A percentile compares a stretch with the other conserved stretches of the same genome.
phyloP scores from a whole-genome alignment of 2,888 invertebrate species.

The Alsophila aescularia region DNA sequence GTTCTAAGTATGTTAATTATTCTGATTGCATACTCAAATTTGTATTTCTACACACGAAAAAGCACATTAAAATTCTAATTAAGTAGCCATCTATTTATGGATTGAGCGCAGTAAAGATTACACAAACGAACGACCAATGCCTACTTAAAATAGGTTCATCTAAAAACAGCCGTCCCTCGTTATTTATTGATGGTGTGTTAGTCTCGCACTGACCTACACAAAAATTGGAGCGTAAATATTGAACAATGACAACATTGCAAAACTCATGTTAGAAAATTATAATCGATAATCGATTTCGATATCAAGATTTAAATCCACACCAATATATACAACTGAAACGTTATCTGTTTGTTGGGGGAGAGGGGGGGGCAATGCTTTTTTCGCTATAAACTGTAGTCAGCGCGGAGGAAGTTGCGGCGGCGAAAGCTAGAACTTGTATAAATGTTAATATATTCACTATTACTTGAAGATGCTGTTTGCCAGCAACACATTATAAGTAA shows the following conservation, averaged over 20 bases:
- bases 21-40: background rate
- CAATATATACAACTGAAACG: too few relatives aligned
- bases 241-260: constrained; percentile 1
- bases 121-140: constrained; percentile 22
- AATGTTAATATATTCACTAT: background rate
- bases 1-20: constrained; percentile 1
- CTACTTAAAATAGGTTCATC: constrained; percentile 42
- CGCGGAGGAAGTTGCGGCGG: too few relatives aligned
- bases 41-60: constrained; percentile 7
- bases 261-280: too few relatives aligned
- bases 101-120: constrained; percentile 29
- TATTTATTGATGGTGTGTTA: constrained; percentile 16
- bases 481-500: background rate
- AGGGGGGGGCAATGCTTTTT: too few relatives aligned
- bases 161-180: constrained; percentile 33
- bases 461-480: background rate
- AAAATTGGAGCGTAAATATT: constrained; percentile 8
- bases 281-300: too few relatives aligned
- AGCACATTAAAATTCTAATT: constrained; percentile 13
- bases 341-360: too few relatives aligned
- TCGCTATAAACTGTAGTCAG: too few relatives aligned
- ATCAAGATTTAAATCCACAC: too few relatives aligned
- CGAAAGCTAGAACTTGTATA: too few relatives aligned
- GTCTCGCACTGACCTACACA: constrained; percentile 10
- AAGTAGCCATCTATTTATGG: constrained; percentile 29